phyloP scores from a whole-genome alignment of 2,113 vertebrate genomes.

The Podarcis cretensis region DNA sequence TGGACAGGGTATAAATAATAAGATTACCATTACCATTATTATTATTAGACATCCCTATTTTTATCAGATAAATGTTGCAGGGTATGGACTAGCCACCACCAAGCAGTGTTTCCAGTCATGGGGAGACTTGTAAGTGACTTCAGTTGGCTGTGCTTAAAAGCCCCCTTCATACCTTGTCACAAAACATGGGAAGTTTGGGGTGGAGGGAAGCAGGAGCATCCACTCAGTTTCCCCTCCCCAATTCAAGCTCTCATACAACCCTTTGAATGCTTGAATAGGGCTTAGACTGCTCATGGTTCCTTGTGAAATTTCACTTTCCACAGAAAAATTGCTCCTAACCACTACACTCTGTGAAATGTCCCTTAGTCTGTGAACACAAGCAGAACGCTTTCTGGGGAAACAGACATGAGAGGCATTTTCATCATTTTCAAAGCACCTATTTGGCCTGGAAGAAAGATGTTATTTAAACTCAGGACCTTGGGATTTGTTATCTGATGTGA shows the following conservation, averaged over 20 bases:
- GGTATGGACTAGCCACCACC: too few species aligned
- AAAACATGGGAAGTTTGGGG: too few species aligned
- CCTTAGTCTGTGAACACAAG: neutral
- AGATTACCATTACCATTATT: too few species aligned
- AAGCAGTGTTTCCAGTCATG: too few species aligned
- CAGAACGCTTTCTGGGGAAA: neutral
- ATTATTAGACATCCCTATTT: too few species aligned
- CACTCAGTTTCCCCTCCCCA: neutral
- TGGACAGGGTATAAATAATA: too few species aligned
- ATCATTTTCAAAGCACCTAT: neutral
- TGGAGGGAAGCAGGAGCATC: too few species aligned
- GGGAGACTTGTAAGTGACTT: too few species aligned
- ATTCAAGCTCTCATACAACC: neutral
- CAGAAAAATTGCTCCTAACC: neutral
- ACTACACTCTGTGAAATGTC: neutral
- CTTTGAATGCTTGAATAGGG: too few species aligned
- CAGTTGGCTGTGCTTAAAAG: too few species aligned
- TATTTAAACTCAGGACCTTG: neutral
- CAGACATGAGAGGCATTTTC: neutral
- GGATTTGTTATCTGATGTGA: constrained; percentile 21
- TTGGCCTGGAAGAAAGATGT: neutral
- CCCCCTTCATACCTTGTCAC: too few species aligned
- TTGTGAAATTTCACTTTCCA: neutral
- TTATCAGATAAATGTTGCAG: too few species aligned
- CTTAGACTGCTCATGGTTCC: neutral